Conservation (phyloP, 2,888 invertebrate genomes). For the Pediacus dermestoides region DNA sequence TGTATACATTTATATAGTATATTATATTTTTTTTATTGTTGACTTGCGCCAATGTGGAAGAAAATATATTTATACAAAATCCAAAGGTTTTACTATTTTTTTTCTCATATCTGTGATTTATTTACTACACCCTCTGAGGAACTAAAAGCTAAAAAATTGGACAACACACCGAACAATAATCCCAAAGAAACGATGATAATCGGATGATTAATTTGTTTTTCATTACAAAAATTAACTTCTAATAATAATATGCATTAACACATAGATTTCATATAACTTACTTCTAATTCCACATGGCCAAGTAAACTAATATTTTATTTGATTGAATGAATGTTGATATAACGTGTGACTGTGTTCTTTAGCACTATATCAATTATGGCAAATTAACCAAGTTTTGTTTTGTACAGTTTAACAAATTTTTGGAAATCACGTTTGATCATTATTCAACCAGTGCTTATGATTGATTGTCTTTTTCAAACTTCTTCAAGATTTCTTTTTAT, state of each 20-base stretch:
- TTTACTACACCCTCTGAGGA: constrained; percentile 20
- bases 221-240: constrained; percentile 17
- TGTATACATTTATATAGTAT: constrained; percentile 43
- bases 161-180: neutral
- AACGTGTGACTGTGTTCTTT: constrained; percentile 42
- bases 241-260: constrained; percentile 38
- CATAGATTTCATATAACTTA: constrained; percentile 30
- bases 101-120: no score
- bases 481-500: constrained; percentile 15
- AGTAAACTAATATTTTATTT: constrained; percentile 45
- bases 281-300: constrained; percentile 51
- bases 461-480: constrained; percentile 2
- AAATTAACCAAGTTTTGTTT: no score
- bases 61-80: constrained; percentile 52
- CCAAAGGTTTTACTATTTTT: no score
- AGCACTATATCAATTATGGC: constrained; percentile 41
- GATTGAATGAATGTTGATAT: constrained; percentile 35
- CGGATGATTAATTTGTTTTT: constrained; percentile 1
- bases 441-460: neutral
- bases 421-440: neutral
- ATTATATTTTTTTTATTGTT: constrained; percentile 51
- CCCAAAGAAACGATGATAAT: constrained; percentile 5
- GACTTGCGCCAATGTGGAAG: constrained; percentile 53
- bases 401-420: no score
- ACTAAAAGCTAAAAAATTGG: no score